Percentiles rank a stretch among this genome's conserved stretches.
Conservation (phyloP, 1,140 invertebrate species). For the Heliothis subflexa region DNA sequence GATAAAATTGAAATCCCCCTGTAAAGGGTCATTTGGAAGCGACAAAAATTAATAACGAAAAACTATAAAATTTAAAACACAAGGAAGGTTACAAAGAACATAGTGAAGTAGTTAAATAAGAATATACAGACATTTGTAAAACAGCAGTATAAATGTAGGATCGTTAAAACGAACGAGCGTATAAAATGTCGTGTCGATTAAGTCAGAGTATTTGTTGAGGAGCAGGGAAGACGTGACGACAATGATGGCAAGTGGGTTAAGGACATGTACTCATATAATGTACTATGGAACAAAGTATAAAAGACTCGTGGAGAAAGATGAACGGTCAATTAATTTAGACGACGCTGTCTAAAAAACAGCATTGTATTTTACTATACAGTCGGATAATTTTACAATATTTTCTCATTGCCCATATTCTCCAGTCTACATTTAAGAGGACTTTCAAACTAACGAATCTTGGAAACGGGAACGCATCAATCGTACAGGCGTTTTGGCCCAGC, state of each 20-base stretch:
- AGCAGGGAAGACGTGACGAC: not conserved
- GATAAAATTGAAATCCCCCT: not conserved
- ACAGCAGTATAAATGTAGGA: not conserved
- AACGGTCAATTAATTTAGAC: too few relatives aligned
- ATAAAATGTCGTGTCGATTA: constrained; percentile 4
- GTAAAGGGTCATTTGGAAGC: not conserved
- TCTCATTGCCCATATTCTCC: too few relatives aligned
- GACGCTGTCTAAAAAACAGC: too few relatives aligned
- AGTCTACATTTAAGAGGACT: too few relatives aligned
- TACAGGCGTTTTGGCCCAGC: too few relatives aligned
- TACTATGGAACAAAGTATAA: not conserved
- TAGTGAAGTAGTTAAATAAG: not conserved
- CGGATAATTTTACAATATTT: too few relatives aligned
- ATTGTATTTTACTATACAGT: too few relatives aligned
- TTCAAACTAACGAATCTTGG: too few relatives aligned
- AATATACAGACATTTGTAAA: not conserved
- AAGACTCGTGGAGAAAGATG: not conserved
- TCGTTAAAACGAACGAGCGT: constrained; percentile 3
- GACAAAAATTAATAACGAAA: not conserved
- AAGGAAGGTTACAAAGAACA: not conserved
- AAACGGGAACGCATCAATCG: too few relatives aligned
- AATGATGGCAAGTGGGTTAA: not conserved
- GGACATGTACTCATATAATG: not conserved
- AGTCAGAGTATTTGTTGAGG: not conserved
- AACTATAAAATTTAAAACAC: not conserved